Evolutionary conservation across 1,140 invertebrate species (phyloP).

Genomic region (Drosophila santomea): DNA sequence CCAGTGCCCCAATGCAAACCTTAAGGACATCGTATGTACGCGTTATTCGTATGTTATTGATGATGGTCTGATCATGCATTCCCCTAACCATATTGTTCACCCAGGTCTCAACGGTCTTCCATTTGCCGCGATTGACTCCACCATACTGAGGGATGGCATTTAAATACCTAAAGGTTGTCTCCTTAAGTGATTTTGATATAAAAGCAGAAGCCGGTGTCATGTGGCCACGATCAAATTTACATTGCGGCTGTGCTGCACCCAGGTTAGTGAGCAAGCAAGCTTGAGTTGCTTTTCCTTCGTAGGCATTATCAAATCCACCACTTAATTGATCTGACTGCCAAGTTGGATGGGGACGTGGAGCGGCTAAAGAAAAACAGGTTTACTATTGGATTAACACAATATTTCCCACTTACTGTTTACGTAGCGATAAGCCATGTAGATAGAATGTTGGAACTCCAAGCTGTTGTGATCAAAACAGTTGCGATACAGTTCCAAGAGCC

Average conservation of each 20-base stretch:
- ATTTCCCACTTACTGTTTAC: slow-evolving; percentile 15
- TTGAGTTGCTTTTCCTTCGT: background rate
- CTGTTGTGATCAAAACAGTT: no score
- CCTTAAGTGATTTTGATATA: slow-evolving; percentile 1
- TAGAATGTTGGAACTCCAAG: no score
- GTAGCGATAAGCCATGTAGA: no score
- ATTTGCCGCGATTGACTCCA: slow-evolving; percentile 47
- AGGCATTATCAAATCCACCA: background rate
- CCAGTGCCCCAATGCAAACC: slow-evolving; percentile 41
- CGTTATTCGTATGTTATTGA: background rate
- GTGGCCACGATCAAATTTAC: slow-evolving; percentile 53
- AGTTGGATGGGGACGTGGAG: background rate
- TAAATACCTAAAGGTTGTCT: slow-evolving; percentile 25
- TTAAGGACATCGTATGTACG: slow-evolving; percentile 12
- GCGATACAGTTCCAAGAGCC: no score
- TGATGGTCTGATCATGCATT: background rate
- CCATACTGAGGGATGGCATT: slow-evolving; percentile 44
- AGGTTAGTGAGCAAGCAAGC: slow-evolving; percentile 1
- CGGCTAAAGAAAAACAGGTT: background rate
- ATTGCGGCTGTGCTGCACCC: slow-evolving; percentile 5
- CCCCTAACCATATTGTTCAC: slow-evolving; percentile 7
- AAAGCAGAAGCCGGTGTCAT: slow-evolving; percentile 36
- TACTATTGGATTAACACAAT: no score
- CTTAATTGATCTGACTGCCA: background rate
- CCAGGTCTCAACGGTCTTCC: slow-evolving; percentile 49